Percentiles rank a stretch among this genome's conserved stretches.
These are phyloP conservation scores for Liopterus haemorrhoidalis DNA, from an alignment of 2,888 invertebrate species.

Conservation along the genomic window DNA sequence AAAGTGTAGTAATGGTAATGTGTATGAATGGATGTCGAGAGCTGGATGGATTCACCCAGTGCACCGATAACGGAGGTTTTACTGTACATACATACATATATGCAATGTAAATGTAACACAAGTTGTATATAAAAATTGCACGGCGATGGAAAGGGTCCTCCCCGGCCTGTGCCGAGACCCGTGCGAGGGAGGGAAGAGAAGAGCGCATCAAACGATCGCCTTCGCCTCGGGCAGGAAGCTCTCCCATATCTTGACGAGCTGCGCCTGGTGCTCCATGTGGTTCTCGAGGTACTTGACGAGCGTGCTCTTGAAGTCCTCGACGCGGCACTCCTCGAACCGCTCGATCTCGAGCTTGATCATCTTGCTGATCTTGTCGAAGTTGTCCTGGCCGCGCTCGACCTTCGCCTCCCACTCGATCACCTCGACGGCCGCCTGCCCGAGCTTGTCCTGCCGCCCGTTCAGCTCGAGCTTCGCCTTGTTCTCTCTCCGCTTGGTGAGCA, in stretches of 20 bases:
- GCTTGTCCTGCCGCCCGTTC: conserved; percentile 82
- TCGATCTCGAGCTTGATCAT: conserved; percentile 93
- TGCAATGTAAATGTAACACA: too few species aligned
- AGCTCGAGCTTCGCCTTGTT: conserved; percentile 88
- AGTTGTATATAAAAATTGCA: too few species aligned
- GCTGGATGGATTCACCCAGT: too few species aligned
- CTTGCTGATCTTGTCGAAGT: conserved; percentile 90
- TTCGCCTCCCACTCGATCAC: conserved; percentile 95
- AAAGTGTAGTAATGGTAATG: too few species aligned
- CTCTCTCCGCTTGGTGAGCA: conserved; percentile 89
- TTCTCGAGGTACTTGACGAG: conserved; percentile 89
- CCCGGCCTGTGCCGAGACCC: conserved; percentile 51
- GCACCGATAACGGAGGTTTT: too few species aligned
- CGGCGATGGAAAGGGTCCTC: conserved; percentile 59
- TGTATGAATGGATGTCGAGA: too few species aligned
- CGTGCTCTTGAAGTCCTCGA: conserved; percentile 84
- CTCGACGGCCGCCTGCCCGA: conserved; percentile 82
- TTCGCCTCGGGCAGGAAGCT: conserved; percentile 92
- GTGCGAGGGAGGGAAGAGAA: conserved; percentile 47
- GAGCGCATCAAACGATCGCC: conserved; percentile 69
- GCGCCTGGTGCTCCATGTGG: conserved; percentile 90
- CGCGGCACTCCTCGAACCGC: conserved; percentile 80
- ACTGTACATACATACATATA: too few species aligned
- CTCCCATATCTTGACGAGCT: conserved; percentile 93
- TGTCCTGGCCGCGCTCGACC: conserved; percentile 93